Percentiles rank a stretch among this genome's conserved stretches.
Conservation (phyloP, 2,797 vertebrate species). For the Lepilemur septentrionalis region DNA sequence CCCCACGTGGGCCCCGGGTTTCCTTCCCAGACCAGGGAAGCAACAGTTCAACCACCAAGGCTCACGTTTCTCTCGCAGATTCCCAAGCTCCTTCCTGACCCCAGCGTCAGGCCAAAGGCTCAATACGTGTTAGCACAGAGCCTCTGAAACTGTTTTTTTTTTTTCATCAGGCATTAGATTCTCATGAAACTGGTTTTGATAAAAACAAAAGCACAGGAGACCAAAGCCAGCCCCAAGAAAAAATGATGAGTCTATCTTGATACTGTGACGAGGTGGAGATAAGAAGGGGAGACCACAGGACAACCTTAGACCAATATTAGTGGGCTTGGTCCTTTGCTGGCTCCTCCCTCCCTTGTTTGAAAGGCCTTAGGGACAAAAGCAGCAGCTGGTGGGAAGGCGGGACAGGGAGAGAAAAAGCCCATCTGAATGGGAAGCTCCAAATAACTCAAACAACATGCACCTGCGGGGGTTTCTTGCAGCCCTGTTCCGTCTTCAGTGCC, state of each 20-base stretch:
- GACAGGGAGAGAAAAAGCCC: not conserved
- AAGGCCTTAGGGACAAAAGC: not conserved
- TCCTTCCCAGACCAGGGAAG: not conserved
- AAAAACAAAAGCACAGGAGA: not conserved
- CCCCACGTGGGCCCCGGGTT: not conserved
- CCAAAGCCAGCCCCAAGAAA: not conserved
- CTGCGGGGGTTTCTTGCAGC: conserved; percentile 65
- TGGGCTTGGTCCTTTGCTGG: not conserved
- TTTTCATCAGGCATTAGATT: too few species aligned
- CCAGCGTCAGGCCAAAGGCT: not conserved
- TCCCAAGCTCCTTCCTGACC: not conserved
- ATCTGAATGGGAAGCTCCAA: conserved; percentile 70
- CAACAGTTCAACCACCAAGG: not conserved
- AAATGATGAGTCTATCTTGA: not conserved
- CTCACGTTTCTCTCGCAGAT: not conserved
- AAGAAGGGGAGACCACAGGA: not conserved
- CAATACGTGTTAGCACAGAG: rapidly evolving
- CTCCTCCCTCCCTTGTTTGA: not conserved
- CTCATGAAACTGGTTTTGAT: not conserved
- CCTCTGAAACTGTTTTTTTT: not conserved
- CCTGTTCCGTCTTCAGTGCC: conserved; percentile 51
- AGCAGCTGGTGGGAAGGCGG: not conserved
- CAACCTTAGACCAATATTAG: too few species aligned
- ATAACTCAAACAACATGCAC: conserved; percentile 62
- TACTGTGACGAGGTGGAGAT: too few species aligned